These are phyloP conservation scores for Falco concolor DNA, from an alignment of 2,797 vertebrate species.

Conservation along the genomic window DNA sequence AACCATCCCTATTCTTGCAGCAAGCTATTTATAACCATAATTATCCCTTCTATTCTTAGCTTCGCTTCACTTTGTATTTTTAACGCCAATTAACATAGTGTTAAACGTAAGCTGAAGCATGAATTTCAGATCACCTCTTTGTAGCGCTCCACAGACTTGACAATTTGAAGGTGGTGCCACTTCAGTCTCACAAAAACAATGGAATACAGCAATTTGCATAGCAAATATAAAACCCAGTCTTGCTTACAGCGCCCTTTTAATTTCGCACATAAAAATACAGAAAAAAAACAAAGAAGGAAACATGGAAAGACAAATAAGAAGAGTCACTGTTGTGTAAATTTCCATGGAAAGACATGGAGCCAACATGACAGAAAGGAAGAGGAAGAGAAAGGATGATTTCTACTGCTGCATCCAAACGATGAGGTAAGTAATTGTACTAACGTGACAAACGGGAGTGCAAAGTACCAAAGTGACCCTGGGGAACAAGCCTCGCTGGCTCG, in stretches of 20 bases:
- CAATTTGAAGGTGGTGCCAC: background rate
- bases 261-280: background rate
- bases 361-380: rapidly evolving
- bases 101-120: background rate
- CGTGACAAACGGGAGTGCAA: rapidly evolving
- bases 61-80: slow-evolving; percentile 46
- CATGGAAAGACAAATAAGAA: rapidly evolving
- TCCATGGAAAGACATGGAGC: background rate
- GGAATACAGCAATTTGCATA: background rate
- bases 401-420: background rate
- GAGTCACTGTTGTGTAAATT: background rate
- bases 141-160: background rate
- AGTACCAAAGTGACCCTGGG: rapidly evolving
- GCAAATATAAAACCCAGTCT: background rate
- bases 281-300: background rate
- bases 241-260: background rate
- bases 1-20: background rate
- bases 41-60: slow-evolving; percentile 45
- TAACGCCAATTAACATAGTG: slow-evolving; percentile 9
- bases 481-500: background rate
- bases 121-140: background rate
- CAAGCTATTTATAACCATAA: slow-evolving; percentile 61
- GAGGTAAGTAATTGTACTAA: rapidly evolving
- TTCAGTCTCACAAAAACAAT: background rate
- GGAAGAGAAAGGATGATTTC: background rate